These are phyloP conservation scores for Thamnaconus septentrionalis DNA, from an alignment of 2,113 vertebrate species.

Conservation along the genomic window DNA sequence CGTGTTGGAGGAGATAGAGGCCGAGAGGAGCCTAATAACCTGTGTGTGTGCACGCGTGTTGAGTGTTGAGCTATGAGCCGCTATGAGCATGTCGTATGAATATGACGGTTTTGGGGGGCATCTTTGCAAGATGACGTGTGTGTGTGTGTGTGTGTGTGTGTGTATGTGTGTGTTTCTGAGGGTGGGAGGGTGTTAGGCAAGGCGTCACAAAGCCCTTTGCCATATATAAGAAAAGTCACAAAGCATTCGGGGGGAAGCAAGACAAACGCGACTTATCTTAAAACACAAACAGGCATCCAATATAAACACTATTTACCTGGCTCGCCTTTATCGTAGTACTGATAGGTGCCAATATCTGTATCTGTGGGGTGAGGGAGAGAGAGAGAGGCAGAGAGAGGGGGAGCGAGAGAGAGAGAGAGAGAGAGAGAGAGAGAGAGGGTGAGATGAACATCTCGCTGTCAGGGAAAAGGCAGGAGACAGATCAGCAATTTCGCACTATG, in stretches of 20 bases:
- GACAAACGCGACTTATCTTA: conserved; percentile 66
- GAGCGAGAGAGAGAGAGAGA: conserved; percentile 22
- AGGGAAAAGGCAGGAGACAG: conserved; percentile 70
- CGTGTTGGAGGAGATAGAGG: conserved; percentile 54
- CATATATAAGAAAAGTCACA: conserved; percentile 53
- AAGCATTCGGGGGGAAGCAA: conserved; percentile 54
- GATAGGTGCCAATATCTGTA: conserved; percentile 91
- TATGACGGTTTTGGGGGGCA: conserved; percentile 52
- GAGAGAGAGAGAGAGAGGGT: conserved; percentile 44
- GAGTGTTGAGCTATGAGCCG: conserved; percentile 5
- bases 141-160: conserved; percentile 41
- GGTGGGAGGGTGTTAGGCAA: conserved; percentile 9
- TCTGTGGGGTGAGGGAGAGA: conserved; percentile 75
- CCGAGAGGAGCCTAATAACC: conserved; percentile 50
- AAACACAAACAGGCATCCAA: conserved; percentile 68
- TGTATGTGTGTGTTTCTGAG: conserved; percentile 22
- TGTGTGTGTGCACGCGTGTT: conserved; percentile 5
- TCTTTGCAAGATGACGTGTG: conserved; percentile 60
- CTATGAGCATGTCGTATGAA: conserved; percentile 49
- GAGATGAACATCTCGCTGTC: conserved; percentile 69
- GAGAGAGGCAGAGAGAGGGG: conserved; percentile 24
- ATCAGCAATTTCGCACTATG: conserved; percentile 74
- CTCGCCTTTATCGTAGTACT: conserved; percentile 89
- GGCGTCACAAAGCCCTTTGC: conserved; percentile 41
- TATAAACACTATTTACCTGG: conserved; percentile 83